These are phyloP conservation scores for Dryococelus australis DNA, from an alignment of 2,888 invertebrate species.

Conservation along the genomic window DNA sequence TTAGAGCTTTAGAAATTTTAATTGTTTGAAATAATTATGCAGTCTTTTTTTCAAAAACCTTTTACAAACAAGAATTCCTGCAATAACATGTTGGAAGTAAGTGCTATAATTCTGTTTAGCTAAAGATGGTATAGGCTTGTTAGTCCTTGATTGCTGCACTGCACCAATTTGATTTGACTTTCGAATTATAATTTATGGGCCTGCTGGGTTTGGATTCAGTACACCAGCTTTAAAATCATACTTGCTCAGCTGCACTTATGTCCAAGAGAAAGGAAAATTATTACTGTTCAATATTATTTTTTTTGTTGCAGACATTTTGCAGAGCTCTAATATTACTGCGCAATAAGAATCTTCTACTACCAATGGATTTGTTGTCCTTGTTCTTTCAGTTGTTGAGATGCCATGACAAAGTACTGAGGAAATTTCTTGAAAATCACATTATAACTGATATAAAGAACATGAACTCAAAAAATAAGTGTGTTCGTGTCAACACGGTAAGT, in stretches of 20 bases:
- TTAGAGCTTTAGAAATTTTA: too few relatives aligned
- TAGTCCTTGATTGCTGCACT: too few relatives aligned
- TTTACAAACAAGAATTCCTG: too few relatives aligned
- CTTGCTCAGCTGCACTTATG: conserved; percentile 11
- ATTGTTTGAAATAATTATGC: too few relatives aligned
- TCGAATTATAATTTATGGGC: too few relatives aligned
- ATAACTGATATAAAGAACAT: conserved; percentile 94
- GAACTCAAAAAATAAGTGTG: conserved; percentile 92
- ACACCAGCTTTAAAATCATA: not conserved
- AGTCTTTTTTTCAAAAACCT: too few relatives aligned
- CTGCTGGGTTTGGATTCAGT: too few relatives aligned
- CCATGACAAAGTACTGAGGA: conserved; percentile 87
- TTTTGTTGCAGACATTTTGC: conserved; percentile 73
- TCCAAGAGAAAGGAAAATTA: too few relatives aligned
- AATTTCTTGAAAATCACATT: conserved; percentile 90
- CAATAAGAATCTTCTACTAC: conserved; percentile 89
- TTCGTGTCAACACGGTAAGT: conserved; percentile 80
- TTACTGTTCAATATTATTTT: not conserved
- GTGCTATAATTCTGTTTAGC: too few relatives aligned
- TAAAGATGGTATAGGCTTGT: too few relatives aligned
- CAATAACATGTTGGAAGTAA: too few relatives aligned
- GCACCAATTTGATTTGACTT: too few relatives aligned
- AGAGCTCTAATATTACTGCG: conserved; percentile 91
- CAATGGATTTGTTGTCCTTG: conserved; percentile 84
- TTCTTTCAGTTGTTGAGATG: conserved; percentile 92